These are phyloP conservation scores for Prolemur simus DNA, from an alignment of 2,113 vertebrate genomes.

Conservation along the genomic window DNA sequence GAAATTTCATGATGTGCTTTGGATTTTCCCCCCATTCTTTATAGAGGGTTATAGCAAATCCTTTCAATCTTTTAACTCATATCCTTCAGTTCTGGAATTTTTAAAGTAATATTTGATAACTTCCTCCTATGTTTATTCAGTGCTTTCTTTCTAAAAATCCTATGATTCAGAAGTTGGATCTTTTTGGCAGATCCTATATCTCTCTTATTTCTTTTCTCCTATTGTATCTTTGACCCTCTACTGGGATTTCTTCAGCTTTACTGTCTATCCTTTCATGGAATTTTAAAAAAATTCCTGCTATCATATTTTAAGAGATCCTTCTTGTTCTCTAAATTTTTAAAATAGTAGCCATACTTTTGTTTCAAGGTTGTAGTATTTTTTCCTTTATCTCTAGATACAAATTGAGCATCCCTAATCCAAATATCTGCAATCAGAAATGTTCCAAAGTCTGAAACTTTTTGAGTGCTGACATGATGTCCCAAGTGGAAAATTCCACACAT, in stretches of 20 bases:
- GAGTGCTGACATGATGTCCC: background rate
- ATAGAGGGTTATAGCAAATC: background rate
- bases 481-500: background rate
- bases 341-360: background rate
- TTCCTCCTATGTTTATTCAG: background rate
- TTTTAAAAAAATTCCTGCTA: background rate
- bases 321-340: background rate
- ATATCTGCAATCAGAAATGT: background rate
- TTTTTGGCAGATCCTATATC: background rate
- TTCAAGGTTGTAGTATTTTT: background rate
- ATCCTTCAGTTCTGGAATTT: background rate
- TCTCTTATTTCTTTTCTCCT: background rate
- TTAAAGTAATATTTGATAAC: background rate
- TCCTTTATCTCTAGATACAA: background rate
- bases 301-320: background rate
- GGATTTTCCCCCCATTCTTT: background rate
- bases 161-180: background rate
- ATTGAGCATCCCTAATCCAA: background rate
- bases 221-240: background rate
- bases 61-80: background rate
- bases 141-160: background rate
- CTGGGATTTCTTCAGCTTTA: background rate
- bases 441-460: background rate
- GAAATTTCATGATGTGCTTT: constrained; percentile 17
- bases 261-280: background rate